Evolutionary conservation across 2,888 invertebrate species (phyloP).

Genomic region (Agriopis leucophaearia): DNA sequence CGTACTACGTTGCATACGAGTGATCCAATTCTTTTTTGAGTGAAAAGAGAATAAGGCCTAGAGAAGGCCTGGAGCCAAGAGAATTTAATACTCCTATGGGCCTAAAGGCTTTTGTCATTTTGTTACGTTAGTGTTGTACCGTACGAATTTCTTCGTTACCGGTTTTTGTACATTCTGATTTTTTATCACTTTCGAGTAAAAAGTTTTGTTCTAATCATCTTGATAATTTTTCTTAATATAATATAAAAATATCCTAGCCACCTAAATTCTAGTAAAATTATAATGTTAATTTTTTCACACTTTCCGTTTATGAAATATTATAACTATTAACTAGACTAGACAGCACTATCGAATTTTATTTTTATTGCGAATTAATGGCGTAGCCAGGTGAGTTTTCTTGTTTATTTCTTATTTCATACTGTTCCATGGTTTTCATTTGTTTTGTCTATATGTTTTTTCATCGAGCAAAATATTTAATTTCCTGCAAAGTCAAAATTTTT

Average conservation of each 20-base stretch:
- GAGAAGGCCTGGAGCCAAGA: too few relatives aligned
- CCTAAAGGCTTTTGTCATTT: too few relatives aligned
- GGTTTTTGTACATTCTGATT: neutral
- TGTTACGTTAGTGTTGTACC: neutral
- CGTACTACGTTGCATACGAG: too few relatives aligned
- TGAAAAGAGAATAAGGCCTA: too few relatives aligned
- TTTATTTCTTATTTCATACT: conserved; percentile 83
- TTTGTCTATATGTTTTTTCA: conserved; percentile 83
- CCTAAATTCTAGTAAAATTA: too few relatives aligned
- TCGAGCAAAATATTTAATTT: conserved; percentile 80
- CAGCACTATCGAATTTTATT: conserved; percentile 70
- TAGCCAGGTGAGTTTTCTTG: conserved; percentile 86
- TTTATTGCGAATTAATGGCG: conserved; percentile 87
- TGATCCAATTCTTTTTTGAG: too few relatives aligned
- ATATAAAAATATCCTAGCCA: too few relatives aligned
- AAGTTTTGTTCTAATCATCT: too few relatives aligned
- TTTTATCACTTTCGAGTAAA: too few relatives aligned
- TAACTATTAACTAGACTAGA: neutral
- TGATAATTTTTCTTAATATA: too few relatives aligned
- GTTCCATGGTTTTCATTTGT: conserved; percentile 84
- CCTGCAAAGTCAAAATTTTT: conserved; percentile 83
- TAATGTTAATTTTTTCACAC: too few relatives aligned
- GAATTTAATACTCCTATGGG: too few relatives aligned
- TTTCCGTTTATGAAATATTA: neutral
- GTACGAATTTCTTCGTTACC: neutral